These are phyloP conservation scores for Catharus bicknelli DNA, from an alignment of 2,113 vertebrate species.

Conservation along the genomic window DNA sequence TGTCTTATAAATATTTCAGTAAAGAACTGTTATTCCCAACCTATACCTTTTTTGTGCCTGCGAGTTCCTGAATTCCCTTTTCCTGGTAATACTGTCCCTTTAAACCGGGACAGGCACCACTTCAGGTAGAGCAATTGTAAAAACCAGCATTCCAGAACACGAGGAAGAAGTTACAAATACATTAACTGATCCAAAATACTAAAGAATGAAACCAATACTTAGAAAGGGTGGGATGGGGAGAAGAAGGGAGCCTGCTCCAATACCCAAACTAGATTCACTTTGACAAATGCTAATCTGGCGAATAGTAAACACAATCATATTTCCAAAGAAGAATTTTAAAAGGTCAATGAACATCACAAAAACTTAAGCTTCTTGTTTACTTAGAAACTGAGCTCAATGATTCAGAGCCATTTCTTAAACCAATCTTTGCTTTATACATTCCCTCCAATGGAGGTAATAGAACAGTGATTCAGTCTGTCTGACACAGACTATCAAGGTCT, in stretches of 20 bases:
- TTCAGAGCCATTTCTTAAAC: constrained; percentile 29
- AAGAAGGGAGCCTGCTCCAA: background rate
- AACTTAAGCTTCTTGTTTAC: background rate
- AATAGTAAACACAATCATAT: background rate
- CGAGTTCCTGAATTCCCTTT: no score
- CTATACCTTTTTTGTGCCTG: no score
- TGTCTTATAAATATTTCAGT: no score
- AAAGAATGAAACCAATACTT: background rate
- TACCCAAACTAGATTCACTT: background rate
- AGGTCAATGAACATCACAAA: background rate
- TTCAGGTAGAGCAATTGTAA: background rate
- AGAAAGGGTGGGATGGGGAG: background rate
- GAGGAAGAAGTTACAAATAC: background rate
- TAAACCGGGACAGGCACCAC: no score
- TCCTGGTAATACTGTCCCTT: no score
- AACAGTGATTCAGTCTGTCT: constrained; percentile 44
- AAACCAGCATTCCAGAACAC: background rate
- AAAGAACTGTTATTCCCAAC: no score
- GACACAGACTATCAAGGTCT: constrained; percentile 30
- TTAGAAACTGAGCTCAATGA: constrained; percentile 28
- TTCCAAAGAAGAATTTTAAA: background rate
- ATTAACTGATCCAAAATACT: background rate
- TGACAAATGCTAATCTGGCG: background rate
- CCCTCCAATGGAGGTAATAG: background rate
- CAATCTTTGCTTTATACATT: background rate